phyloP scores from a whole-genome alignment of 92 coral and sea anemone species.

The Porites evermanni region DNA sequence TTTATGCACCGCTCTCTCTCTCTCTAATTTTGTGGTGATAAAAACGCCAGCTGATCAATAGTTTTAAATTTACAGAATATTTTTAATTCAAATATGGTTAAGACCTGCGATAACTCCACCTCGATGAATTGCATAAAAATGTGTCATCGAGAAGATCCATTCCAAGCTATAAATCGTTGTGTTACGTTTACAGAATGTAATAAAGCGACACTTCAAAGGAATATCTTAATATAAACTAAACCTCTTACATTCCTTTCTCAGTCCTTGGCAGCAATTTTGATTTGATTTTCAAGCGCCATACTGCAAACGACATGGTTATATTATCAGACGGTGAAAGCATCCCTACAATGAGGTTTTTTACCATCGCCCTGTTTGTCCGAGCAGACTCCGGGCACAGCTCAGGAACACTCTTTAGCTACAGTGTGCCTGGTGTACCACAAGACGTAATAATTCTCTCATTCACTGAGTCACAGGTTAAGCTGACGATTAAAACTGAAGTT shows the following conservation, averaged over 20 bases:
- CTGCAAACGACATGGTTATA: slow-evolving; percentile 36
- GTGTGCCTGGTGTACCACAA: slow-evolving; percentile 35
- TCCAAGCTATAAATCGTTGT: no score
- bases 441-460: slow-evolving; percentile 58
- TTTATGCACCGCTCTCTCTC: no score
- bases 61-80: no score
- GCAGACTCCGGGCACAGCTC: slow-evolving; percentile 44
- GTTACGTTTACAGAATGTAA: no score
- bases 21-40: no score
- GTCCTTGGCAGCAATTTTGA: slow-evolving; percentile 67
- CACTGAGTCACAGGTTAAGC: slow-evolving; percentile 25
- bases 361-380: slow-evolving; percentile 64
- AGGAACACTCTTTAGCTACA: slow-evolving; percentile 72
- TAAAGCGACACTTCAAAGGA: no score
- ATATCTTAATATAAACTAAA: no score
- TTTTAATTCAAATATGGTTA: no score
- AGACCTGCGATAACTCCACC: no score
- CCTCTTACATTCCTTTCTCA: background rate
- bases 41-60: no score
- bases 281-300: slow-evolving; percentile 50
- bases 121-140: no score
- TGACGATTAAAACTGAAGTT: slow-evolving; percentile 42
- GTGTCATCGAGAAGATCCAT: no score
- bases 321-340: slow-evolving; percentile 37
- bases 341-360: slow-evolving; percentile 33